Conservation (phyloP, 2,113 vertebrate genomes). For the Megalops atlanticus region DNA sequence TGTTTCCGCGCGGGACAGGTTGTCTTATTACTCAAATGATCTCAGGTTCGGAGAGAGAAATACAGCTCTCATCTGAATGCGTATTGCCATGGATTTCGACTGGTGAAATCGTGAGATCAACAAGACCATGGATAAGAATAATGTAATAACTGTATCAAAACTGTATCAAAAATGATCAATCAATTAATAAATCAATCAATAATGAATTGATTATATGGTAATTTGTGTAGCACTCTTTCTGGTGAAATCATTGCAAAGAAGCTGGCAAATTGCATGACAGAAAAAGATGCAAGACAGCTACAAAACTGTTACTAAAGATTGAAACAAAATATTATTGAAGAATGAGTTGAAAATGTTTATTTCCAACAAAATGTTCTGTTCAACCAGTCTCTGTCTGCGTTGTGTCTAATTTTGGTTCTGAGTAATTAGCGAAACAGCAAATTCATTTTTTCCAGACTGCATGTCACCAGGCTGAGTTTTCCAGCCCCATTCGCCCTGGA, state of each 20-base stretch:
- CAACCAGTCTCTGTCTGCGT: not conserved
- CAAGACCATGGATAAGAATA: not conserved
- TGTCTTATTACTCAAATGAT: constrained; percentile 5
- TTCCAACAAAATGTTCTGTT: not conserved
- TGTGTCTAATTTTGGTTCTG: constrained; percentile 1
- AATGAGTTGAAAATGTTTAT: not conserved
- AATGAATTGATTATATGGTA: too few relatives aligned
- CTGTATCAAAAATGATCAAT: not conserved
- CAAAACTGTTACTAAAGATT: too few relatives aligned
- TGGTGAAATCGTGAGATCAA: too few relatives aligned
- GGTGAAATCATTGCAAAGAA: too few relatives aligned
- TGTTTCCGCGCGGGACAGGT: not conserved
- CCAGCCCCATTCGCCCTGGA: not conserved
- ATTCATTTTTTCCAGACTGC: constrained; percentile 5
- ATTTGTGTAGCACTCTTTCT: too few relatives aligned
- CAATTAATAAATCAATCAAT: too few relatives aligned
- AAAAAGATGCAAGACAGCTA: too few relatives aligned
- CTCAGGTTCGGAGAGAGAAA: not conserved
- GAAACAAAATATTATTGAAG: not conserved
- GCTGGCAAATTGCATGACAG: too few relatives aligned
- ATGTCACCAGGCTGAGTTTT: not conserved
- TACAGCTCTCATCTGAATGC: not conserved
- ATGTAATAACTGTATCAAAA: too few relatives aligned
- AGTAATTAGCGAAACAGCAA: constrained; percentile 3
- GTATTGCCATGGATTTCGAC: not conserved